Conservation (phyloP, 1,140 invertebrate species). For the Spodoptera litura region DNA sequence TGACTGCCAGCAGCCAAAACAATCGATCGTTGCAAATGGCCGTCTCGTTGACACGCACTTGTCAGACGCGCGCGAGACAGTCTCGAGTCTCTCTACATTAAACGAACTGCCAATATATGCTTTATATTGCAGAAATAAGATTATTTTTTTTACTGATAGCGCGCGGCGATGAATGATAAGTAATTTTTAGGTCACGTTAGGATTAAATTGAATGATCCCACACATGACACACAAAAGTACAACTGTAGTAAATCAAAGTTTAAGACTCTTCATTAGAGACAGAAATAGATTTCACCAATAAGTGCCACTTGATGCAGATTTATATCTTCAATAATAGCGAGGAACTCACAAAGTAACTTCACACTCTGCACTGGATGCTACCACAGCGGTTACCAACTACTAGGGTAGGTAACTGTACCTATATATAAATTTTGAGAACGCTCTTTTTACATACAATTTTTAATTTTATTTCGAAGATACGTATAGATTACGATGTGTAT, state of each 20-base stretch:
- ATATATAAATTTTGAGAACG: not conserved
- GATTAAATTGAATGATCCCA: slow-evolving; percentile 37
- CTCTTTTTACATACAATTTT: not conserved
- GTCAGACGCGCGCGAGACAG: slow-evolving; percentile 52
- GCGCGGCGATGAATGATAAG: slow-evolving; percentile 7
- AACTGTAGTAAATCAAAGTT: slow-evolving; percentile 28
- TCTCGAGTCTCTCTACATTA: slow-evolving; percentile 58
- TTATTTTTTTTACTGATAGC: slow-evolving; percentile 30
- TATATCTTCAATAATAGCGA: too few relatives aligned
- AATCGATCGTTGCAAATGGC: slow-evolving; percentile 82
- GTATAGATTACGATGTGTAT: not conserved
- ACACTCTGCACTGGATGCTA: too few relatives aligned
- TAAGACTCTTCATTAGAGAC: slow-evolving; percentile 6
- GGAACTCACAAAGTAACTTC: not conserved
- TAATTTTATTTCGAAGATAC: slow-evolving; percentile 6
- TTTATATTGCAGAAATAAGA: slow-evolving; percentile 37
- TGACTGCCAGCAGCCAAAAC: slow-evolving; percentile 82
- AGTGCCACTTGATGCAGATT: not conserved
- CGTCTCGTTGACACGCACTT: slow-evolving; percentile 61
- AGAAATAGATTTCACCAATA: slow-evolving; percentile 19
- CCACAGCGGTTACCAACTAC: too few relatives aligned
- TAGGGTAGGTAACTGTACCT: not conserved
- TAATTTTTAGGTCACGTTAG: slow-evolving; percentile 38
- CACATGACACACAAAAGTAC: slow-evolving; percentile 15
- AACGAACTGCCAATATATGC: slow-evolving; percentile 31